Conservation (phyloP, 2,888 invertebrate genomes). For the Spodoptera exigua region DNA sequence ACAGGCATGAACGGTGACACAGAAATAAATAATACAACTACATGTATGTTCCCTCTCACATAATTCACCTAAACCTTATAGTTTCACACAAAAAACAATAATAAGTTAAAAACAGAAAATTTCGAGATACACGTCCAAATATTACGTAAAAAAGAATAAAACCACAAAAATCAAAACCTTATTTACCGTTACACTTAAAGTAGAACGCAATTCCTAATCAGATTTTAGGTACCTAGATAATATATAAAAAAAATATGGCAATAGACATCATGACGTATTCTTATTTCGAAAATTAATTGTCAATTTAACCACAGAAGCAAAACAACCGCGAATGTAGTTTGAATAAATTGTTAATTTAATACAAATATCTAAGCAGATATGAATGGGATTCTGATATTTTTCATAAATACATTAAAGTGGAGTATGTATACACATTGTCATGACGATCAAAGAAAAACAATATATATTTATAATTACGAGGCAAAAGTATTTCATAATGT, state of each 20-base stretch:
- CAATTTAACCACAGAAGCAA: slow-evolving; percentile 14
- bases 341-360: slow-evolving; percentile 39
- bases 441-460: slow-evolving; percentile 63
- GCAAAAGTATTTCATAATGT: slow-evolving; percentile 22
- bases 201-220: slow-evolving; percentile 14
- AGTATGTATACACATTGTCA: slow-evolving; percentile 81
- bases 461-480: slow-evolving; percentile 62
- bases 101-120: slow-evolving; percentile 36
- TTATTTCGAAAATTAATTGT: slow-evolving; percentile 12
- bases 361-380: slow-evolving; percentile 85
- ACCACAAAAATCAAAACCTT: slow-evolving; percentile 25
- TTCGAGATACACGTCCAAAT: slow-evolving; percentile 25
- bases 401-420: slow-evolving; percentile 68
- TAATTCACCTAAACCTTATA: slow-evolving; percentile 18
- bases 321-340: slow-evolving; percentile 4
- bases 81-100: slow-evolving; percentile 19
- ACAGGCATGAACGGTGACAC: slow-evolving; percentile 38
- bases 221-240: neutral
- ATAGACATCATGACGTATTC: slow-evolving; percentile 5
- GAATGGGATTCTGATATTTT: slow-evolving; percentile 78
- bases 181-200: slow-evolving; percentile 16
- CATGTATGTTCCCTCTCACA: slow-evolving; percentile 24
- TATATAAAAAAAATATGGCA: slow-evolving; percentile 34
- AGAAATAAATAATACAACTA: slow-evolving; percentile 34
- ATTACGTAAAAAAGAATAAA: slow-evolving; percentile 16